A percentile compares a stretch with the other conserved stretches of the same genome.
Evolutionary conservation across 2,888 invertebrate species (phyloP).

Genomic region (Desoria tigrina): DNA sequence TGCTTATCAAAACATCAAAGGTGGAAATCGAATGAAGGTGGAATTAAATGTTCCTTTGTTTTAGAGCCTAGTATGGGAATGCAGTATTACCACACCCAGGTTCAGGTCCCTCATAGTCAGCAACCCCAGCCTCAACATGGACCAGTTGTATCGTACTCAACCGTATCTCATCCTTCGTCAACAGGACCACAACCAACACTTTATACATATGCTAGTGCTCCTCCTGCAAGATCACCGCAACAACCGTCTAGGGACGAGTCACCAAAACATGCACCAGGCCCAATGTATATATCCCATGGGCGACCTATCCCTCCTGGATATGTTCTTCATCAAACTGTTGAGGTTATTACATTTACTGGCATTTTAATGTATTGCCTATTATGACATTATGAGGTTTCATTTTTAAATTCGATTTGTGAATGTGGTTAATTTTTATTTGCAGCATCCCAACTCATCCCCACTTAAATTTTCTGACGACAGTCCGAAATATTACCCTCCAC

Average conservation of each 20-base stretch:
- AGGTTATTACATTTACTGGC: constrained; percentile 43
- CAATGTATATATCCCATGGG: constrained; percentile 41
- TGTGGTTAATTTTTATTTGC: constrained; percentile 8
- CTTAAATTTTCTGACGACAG: constrained; percentile 47
- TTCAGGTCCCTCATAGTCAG: not conserved
- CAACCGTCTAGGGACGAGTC: constrained; percentile 50
- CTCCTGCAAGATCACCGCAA: constrained; percentile 49
- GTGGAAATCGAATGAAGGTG: too few relatives aligned
- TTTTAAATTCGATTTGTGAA: not conserved
- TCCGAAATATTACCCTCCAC: constrained; percentile 50
- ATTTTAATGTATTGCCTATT: too few relatives aligned
- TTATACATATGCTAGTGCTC: constrained; percentile 57
- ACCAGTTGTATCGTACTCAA: constrained; percentile 11
- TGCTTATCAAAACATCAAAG: constrained; percentile 6
- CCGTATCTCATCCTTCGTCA: constrained; percentile 23
- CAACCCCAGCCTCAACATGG: constrained; percentile 22
- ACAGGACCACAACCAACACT: constrained; percentile 56
- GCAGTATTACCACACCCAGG: constrained; percentile 40
- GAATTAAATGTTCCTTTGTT: constrained; percentile 8
- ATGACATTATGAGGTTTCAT: too few relatives aligned
- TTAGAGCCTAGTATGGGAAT: constrained; percentile 34
- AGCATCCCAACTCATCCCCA: constrained; percentile 38
- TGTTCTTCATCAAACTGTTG: constrained; percentile 45
- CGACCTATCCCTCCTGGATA: constrained; percentile 39
- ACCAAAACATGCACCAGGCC: constrained; percentile 46